These are phyloP conservation scores for Candidula unifasciata DNA, from an alignment of 2,888 invertebrate species.

Conservation along the genomic window DNA sequence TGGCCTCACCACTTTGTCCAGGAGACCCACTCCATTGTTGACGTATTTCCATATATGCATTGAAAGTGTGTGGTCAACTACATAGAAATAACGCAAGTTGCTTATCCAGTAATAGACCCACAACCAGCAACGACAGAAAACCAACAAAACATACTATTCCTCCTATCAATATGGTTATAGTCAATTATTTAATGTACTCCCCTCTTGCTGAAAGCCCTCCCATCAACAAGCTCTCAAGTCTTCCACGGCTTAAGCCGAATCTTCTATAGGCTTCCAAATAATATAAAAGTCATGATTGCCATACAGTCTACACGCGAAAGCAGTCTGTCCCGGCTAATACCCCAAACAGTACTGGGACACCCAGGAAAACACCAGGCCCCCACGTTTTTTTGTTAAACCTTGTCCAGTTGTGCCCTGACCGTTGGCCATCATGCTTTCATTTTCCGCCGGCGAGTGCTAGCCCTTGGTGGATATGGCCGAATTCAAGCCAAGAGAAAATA, in stretches of 20 bases:
- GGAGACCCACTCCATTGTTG: too few species aligned
- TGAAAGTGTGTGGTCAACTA: too few species aligned
- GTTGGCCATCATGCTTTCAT: constrained; percentile 39
- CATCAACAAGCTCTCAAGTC: not conserved
- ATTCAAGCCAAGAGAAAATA: constrained; percentile 10
- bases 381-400: constrained; percentile 27
- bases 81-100: too few species aligned
- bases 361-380: constrained; percentile 15
- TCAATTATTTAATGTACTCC: constrained; percentile 22
- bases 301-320: constrained; percentile 3
- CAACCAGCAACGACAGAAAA: too few species aligned
- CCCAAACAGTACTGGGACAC: not conserved
- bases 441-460: constrained; percentile 19
- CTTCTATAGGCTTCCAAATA: not conserved
- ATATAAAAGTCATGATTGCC: constrained; percentile 14
- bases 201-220: too few species aligned
- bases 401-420: constrained; percentile 29
- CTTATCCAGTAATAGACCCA: too few species aligned
- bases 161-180: not conserved
- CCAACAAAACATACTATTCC: not conserved
- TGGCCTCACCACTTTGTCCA: too few species aligned
- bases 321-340: not conserved
- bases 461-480: constrained; percentile 15
- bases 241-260: not conserved
- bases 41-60: too few species aligned